A percentile compares a stretch with the other conserved stretches of the same genome.
Conservation (phyloP, 2,113 vertebrate species). For the Varanus salvator region DNA sequence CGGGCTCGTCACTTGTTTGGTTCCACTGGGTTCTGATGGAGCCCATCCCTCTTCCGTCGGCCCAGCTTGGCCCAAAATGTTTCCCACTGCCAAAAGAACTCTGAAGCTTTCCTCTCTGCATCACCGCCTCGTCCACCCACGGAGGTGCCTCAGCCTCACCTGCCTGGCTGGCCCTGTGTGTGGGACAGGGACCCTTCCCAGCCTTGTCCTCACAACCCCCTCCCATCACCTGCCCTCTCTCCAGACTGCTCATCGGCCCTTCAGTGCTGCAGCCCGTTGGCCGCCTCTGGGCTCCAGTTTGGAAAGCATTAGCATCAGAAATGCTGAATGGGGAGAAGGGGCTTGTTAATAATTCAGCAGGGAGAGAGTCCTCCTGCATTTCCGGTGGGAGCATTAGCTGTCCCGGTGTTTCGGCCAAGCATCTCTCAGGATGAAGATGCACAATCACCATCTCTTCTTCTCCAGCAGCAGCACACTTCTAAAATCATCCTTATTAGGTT, state of each 20-base stretch:
- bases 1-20: too few relatives aligned
- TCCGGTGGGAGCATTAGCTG: neutral
- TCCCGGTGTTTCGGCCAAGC: neutral
- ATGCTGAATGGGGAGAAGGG: conserved; percentile 32
- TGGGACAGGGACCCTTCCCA: neutral
- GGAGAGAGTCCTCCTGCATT: conserved; percentile 13
- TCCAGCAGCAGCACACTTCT: neutral
- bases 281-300: neutral
- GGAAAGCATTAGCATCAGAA: conserved; percentile 13
- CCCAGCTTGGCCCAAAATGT: too few relatives aligned
- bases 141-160: too few relatives aligned
- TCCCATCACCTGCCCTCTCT: too few relatives aligned
- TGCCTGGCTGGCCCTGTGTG: too few relatives aligned
- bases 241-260: accelerated
- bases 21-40: too few relatives aligned
- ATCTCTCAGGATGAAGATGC: neutral
- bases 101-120: too few relatives aligned
- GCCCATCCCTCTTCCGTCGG: too few relatives aligned
- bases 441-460: neutral
- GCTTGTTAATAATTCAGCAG: conserved; percentile 56
- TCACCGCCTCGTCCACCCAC: too few relatives aligned
- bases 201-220: neutral
- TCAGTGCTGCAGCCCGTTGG: accelerated
- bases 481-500: neutral
- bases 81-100: too few relatives aligned